phyloP scores from a whole-genome alignment of 1,140 invertebrate genomes.

The Heliconius himera region DNA sequence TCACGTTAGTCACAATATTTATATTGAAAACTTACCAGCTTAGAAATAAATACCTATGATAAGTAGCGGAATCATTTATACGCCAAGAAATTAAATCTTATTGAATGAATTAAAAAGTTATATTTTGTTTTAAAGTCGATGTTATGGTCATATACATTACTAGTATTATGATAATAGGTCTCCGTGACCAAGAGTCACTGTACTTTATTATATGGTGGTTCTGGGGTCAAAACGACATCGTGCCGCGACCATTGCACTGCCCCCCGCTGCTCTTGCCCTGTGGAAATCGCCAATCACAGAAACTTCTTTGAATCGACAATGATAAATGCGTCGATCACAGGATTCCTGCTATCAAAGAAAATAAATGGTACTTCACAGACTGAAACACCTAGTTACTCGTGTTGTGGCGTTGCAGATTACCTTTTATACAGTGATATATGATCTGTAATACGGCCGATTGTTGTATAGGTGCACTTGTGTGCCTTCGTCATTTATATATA shows the following conservation, averaged over 20 bases:
- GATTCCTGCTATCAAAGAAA: slow-evolving; percentile 19
- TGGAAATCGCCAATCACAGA: slow-evolving; percentile 41
- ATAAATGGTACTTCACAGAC: slow-evolving; percentile 31
- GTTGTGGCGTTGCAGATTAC: slow-evolving; percentile 25
- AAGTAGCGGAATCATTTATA: too few species aligned
- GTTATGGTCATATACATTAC: background rate
- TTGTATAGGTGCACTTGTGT: background rate
- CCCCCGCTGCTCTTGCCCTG: slow-evolving; percentile 43
- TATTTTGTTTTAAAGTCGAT: background rate
- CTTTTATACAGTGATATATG: slow-evolving; percentile 31
- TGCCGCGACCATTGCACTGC: slow-evolving; percentile 60
- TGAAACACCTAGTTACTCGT: slow-evolving; percentile 31
- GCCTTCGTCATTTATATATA: background rate
- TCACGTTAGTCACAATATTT: too few species aligned
- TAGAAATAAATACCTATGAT: too few species aligned
- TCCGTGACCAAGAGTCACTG: slow-evolving; percentile 18
- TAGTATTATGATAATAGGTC: slow-evolving; percentile 22
- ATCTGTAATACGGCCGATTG: background rate
- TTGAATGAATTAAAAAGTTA: background rate
- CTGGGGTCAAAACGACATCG: slow-evolving; percentile 61
- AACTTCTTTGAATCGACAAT: slow-evolving; percentile 36
- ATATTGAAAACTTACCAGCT: too few species aligned
- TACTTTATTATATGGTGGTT: slow-evolving; percentile 23
- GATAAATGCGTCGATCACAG: slow-evolving; percentile 30
- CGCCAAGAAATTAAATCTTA: too few species aligned